Conservation (phyloP, 2,888 invertebrate species). For the Lasioglossum calceatum region DNA sequence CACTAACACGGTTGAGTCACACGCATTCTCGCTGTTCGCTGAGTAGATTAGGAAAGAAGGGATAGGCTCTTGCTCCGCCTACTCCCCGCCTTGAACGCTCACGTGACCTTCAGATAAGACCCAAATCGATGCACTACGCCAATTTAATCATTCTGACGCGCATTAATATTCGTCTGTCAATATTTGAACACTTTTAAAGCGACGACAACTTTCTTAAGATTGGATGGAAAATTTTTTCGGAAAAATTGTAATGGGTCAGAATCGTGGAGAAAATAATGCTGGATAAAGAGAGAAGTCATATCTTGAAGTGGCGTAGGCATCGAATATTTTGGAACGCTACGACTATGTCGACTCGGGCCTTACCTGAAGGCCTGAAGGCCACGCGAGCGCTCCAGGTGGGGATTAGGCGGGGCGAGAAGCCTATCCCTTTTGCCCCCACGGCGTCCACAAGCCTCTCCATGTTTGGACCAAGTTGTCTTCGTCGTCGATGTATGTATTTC, state of each 20-base stretch:
- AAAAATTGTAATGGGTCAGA: too few relatives aligned
- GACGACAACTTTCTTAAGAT: too few relatives aligned
- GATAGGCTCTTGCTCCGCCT: neutral
- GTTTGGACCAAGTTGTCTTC: conserved; percentile 20
- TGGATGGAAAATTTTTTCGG: too few relatives aligned
- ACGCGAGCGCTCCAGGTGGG: neutral
- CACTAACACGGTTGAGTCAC: neutral
- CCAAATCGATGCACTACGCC: too few relatives aligned
- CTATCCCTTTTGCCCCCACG: neutral
- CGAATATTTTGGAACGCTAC: neutral
- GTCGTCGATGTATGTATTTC: conserved; percentile 11
- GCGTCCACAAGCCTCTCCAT: neutral
- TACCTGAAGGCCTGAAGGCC: neutral
- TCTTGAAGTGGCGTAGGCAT: neutral
- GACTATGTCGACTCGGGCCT: neutral
- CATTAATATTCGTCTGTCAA: too few relatives aligned
- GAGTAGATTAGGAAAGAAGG: neutral
- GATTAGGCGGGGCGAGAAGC: neutral
- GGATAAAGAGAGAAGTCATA: neutral
- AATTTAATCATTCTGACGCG: too few relatives aligned
- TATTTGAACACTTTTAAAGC: too few relatives aligned
- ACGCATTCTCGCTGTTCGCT: neutral
- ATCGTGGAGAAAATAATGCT: too few relatives aligned
- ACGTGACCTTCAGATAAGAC: neutral
- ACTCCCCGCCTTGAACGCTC: neutral